Conservation (phyloP, 2,797 vertebrate species). For the Peromyscus attwateri region DNA sequence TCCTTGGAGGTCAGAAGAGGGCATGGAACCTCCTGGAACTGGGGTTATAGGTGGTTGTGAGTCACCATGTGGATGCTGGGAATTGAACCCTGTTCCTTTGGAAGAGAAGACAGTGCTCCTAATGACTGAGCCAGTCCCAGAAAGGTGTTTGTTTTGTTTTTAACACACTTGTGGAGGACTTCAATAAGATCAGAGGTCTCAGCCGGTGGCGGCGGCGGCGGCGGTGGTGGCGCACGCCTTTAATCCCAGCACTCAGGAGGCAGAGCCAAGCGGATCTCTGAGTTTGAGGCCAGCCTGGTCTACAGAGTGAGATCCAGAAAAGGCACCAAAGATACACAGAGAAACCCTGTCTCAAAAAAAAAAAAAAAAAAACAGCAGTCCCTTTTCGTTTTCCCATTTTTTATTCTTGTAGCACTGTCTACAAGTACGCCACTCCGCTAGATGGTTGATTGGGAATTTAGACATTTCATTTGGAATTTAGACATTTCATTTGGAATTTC, state of each 20-base stretch:
- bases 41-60: neutral
- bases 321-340: too few species aligned
- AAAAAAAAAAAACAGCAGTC: neutral
- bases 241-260: too few species aligned
- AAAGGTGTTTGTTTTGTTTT: neutral
- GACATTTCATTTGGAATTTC: slow-evolving; percentile 16
- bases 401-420: neutral
- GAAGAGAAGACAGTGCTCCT: neutral
- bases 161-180: neutral
- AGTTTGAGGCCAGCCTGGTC: too few species aligned
- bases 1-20: neutral
- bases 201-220: too few species aligned
- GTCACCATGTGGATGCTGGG: neutral
- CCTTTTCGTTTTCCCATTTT: neutral
- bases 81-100: neutral
- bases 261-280: too few species aligned
- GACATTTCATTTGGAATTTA: slow-evolving; percentile 22
- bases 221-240: too few species aligned
- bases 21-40: neutral
- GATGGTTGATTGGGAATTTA: neutral
- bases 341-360: too few species aligned
- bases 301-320: too few species aligned
- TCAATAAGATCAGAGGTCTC: neutral
- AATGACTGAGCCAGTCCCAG: neutral
- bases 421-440: neutral